These are phyloP conservation scores for Danio jaintianensis DNA, from an alignment of 2,797 vertebrate genomes.

Conservation along the genomic window DNA sequence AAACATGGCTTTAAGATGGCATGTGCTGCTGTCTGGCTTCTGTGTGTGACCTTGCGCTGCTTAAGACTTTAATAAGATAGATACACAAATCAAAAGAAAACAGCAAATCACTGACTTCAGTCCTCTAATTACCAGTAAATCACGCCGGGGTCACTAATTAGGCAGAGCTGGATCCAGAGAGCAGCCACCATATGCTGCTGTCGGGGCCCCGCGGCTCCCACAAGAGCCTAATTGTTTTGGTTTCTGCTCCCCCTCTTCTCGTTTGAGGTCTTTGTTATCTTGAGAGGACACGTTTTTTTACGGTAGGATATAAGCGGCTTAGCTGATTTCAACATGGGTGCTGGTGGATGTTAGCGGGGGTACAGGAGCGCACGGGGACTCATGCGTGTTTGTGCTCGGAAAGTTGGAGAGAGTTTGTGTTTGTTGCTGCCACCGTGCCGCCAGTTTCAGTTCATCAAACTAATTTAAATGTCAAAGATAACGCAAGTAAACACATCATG, in stretches of 20 bases:
- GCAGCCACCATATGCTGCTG: conserved; percentile 77
- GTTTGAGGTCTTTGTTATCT: conserved; percentile 63
- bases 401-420: conserved; percentile 1
- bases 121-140: conserved; percentile 69
- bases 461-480: too few species aligned
- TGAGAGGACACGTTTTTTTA: conserved; percentile 65
- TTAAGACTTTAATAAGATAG: conserved; percentile 66
- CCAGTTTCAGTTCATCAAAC: too few species aligned
- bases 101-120: conserved; percentile 65
- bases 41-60: conserved; percentile 52
- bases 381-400: conserved; percentile 9
- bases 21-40: conserved; percentile 57
- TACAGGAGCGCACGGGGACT: conserved; percentile 43
- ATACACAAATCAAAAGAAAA: conserved; percentile 66
- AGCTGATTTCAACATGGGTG: conserved; percentile 70
- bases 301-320: conserved; percentile 73
- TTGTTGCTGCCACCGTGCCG: neutral
- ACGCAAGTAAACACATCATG: too few species aligned
- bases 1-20: conserved; percentile 34
- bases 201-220: conserved; percentile 67
- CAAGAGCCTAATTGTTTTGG: conserved; percentile 75
- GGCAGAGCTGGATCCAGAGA: conserved; percentile 64
- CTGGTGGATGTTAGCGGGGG: conserved; percentile 11
- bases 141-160: conserved; percentile 69
- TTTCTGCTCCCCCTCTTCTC: conserved; percentile 61